Evolutionary conservation across 1,140 invertebrate species (phyloP), one percentile per base, ranked within the genome.

Genomic region (Atta colombica): DNA sequence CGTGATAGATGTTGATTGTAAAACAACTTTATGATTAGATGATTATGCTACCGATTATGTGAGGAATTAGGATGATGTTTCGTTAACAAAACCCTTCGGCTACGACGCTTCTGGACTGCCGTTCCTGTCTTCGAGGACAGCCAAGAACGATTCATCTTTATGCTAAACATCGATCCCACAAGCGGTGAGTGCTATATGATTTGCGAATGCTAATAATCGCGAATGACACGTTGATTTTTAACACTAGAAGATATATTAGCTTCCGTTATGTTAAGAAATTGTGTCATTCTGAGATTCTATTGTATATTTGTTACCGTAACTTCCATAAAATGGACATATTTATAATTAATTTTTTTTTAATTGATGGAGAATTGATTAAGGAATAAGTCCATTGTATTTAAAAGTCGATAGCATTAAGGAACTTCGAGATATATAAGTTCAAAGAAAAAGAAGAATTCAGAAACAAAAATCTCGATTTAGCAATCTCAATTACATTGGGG

Each of bases 91-190:
- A 84, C 80, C 80, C 80, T 84, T 84, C n/a, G 80, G 80, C 80
- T 84, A 84, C 80, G 80, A 84, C 80, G 80, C 80, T 84, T 65
- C 55, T 61, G 16, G 49, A 82, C 68, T 88, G 49, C 71, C 66
- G 16, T 63, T 86, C 28, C 55, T 63, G 80, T 74, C 55, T n/a
- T 75, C 80, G 39, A 16, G 78, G 53, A 84, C 69, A 74, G 80
- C 39, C 35, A 39, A 39, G 60, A 74, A 74, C 39, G 25, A 45
- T n/a, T 61, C 25, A 10, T n/a, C n/a, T 39, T 81, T 85, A 77
- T 49, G 12, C 80, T 85, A 78, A 78, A 65, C 61, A 21, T 78
- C 16, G 82, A 85, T 66, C n/a, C 28, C 55, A 82, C 28, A 84
- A 84, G 69, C 69, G 39, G 58, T 74, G 80, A 75, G 58, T 84